These are phyloP conservation scores for Protomyctophum bolini DNA, from an alignment of 2,113 vertebrate genomes.

Conservation along the genomic window DNA sequence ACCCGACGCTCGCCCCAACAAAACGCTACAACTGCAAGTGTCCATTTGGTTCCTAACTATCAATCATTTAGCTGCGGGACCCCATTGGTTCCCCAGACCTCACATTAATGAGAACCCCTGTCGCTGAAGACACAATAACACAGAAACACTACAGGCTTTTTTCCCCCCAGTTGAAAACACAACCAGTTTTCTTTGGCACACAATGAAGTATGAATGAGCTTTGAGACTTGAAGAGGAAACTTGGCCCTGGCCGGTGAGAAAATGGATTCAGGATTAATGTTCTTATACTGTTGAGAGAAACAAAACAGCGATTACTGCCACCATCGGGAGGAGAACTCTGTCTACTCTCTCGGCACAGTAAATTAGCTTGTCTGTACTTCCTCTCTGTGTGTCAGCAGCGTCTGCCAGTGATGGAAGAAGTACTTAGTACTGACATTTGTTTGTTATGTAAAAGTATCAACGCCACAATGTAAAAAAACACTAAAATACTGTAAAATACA, in stretches of 20 bases:
- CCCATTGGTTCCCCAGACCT: too few relatives aligned
- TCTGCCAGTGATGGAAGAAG: slow-evolving; percentile 8
- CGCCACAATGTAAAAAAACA: too few relatives aligned
- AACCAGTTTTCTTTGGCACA: too few relatives aligned
- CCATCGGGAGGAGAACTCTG: slow-evolving; percentile 33
- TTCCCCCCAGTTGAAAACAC: too few relatives aligned
- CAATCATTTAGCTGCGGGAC: too few relatives aligned
- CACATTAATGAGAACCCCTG: too few relatives aligned
- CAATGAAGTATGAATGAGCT: background rate
- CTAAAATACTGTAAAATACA: too few relatives aligned
- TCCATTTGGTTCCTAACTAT: too few relatives aligned
- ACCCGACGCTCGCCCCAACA: too few relatives aligned
- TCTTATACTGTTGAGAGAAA: slow-evolving; percentile 41
- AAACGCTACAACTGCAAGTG: too few relatives aligned
- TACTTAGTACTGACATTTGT: too few relatives aligned
- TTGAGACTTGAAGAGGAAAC: slow-evolving; percentile 25
- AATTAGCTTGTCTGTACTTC: slow-evolving; percentile 52
- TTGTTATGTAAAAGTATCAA: background rate
- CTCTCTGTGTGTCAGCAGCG: slow-evolving; percentile 39
- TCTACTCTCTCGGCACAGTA: slow-evolving; percentile 33
- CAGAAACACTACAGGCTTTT: too few relatives aligned
- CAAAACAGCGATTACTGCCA: slow-evolving; percentile 36
- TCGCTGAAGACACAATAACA: background rate
- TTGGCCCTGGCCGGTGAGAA: slow-evolving; percentile 43
- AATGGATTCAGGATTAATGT: slow-evolving; percentile 36